Percentiles rank a stretch among this genome's conserved stretches.
These are phyloP conservation scores for cattle (Bos taurus) DNA, from an alignment of 2,113 vertebrate genomes.

Conservation along the genomic window DNA sequence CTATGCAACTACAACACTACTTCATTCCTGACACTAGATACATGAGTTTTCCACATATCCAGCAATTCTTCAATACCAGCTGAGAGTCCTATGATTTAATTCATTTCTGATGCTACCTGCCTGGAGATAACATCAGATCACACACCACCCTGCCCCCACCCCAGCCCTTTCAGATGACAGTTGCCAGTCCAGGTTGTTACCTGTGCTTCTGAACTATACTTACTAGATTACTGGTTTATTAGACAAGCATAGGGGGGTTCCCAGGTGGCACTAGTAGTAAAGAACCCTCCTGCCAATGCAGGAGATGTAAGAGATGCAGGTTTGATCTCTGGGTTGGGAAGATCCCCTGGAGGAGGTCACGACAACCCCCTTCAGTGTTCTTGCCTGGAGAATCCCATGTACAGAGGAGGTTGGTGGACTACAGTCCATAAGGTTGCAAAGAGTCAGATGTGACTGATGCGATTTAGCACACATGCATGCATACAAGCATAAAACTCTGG, in stretches of 20 bases:
- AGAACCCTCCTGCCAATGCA: not conserved
- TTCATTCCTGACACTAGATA: not conserved
- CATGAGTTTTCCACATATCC: not conserved
- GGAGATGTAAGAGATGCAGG: not conserved
- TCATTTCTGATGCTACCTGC: not conserved
- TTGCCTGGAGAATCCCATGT: not conserved
- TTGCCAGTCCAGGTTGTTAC: not conserved
- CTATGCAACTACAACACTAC: not conserved
- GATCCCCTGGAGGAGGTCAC: not conserved
- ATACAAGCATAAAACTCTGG: not conserved
- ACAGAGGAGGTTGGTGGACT: not conserved
- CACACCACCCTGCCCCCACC: not conserved
- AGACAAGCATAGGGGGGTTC: not conserved
- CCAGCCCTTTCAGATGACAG: not conserved
- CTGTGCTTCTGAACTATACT: not conserved
- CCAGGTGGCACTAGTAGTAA: not conserved
- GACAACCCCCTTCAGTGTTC: not conserved
- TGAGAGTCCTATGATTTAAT: not conserved
- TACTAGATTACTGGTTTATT: not conserved
- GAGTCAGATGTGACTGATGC: not conserved
- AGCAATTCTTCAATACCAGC: not conserved
- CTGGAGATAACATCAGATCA: not conserved
- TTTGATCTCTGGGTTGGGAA: not conserved
- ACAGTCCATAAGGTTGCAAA: not conserved
- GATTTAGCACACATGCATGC: not conserved